These are phyloP conservation scores for Sarcophaga variegata DNA, from an alignment of 2,888 invertebrate genomes.

Conservation along the genomic window DNA sequence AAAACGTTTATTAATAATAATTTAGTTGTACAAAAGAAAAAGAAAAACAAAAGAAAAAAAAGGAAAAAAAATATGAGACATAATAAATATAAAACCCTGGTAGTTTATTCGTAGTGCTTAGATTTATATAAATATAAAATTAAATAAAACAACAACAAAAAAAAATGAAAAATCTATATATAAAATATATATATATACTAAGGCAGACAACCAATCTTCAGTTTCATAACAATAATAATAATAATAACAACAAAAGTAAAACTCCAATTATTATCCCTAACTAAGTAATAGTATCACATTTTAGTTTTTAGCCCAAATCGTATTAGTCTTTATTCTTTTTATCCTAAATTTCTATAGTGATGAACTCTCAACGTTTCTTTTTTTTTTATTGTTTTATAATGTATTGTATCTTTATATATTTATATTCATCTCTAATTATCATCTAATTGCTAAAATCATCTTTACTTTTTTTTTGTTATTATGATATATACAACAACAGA, in stretches of 20 bases:
- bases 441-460: not conserved
- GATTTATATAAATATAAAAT: slow-evolving; percentile 67
- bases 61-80: slow-evolving; percentile 43
- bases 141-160: not conserved
- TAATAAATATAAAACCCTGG: slow-evolving; percentile 47
- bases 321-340: slow-evolving; percentile 47
- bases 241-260: not conserved
- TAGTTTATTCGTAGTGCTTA: slow-evolving; percentile 69
- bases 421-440: too few species aligned
- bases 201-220: slow-evolving; percentile 33
- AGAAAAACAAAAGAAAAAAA: slow-evolving; percentile 61
- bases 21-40: slow-evolving; percentile 68
- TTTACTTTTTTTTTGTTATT: not conserved
- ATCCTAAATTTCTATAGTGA: slow-evolving; percentile 29
- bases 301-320: slow-evolving; percentile 44
- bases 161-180: slow-evolving; percentile 66
- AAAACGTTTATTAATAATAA: slow-evolving; percentile 72
- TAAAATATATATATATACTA: slow-evolving; percentile 69
- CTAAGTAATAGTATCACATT: slow-evolving; percentile 21
- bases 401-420: not conserved
- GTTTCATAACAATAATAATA: slow-evolving; percentile 49
- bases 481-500: slow-evolving; percentile 5
- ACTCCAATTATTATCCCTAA: slow-evolving; percentile 33
- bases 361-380: slow-evolving; percentile 47
- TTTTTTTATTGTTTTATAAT: not conserved